These are phyloP conservation scores for Spilogale gracilis DNA, from an alignment of 2,113 vertebrate species.

Conservation along the genomic window DNA sequence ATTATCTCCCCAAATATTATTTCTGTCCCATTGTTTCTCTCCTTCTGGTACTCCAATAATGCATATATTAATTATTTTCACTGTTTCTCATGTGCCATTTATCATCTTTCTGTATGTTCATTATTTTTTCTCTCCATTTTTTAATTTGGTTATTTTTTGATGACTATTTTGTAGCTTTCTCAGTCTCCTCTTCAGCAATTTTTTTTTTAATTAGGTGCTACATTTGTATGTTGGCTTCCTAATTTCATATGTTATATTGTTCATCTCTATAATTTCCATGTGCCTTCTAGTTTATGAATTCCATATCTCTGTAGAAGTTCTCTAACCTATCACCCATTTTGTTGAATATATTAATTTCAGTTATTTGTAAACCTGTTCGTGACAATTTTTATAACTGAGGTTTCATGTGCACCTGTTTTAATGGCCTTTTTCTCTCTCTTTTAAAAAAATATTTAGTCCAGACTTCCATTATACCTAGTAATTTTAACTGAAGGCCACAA, in stretches of 20 bases:
- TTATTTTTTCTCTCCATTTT: background rate
- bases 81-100: background rate
- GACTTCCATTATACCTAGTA: background rate
- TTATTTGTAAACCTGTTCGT: background rate
- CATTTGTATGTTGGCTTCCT: background rate
- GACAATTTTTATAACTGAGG: background rate
- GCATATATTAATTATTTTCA: background rate
- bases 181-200: background rate
- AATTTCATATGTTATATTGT: background rate
- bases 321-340: background rate
- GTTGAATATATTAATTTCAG: background rate
- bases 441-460: background rate
- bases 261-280: background rate
- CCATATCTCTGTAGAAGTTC: background rate
- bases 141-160: background rate
- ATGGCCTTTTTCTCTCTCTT: background rate
- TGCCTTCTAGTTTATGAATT: background rate
- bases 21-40: background rate
- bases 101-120: background rate
- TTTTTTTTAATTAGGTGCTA: background rate
- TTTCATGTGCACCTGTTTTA: background rate
- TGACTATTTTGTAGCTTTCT: background rate
- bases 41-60: background rate
- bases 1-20: background rate
- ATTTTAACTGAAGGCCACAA: background rate